Percentiles rank a stretch among this genome's conserved stretches.
phyloP scores from a whole-genome alignment of 2,888 invertebrate genomes.

The Didymodactylos carnosus region DNA sequence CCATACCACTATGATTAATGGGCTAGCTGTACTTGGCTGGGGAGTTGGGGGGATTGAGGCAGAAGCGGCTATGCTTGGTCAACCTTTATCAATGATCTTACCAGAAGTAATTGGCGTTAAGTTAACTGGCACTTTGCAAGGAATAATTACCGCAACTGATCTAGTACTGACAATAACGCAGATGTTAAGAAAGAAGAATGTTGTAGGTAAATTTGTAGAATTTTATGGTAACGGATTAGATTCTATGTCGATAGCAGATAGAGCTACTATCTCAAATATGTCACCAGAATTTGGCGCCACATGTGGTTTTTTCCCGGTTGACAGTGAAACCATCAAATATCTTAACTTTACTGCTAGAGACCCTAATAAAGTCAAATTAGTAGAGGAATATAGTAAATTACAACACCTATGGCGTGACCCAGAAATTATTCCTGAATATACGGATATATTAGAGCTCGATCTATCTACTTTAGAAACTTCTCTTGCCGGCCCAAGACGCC shows the following conservation, averaged over 20 bases:
- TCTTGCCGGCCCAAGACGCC: slow-evolving; percentile 85
- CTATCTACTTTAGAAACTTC: slow-evolving; percentile 70
- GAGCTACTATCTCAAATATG: slow-evolving; percentile 96
- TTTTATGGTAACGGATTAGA: slow-evolving; percentile 84
- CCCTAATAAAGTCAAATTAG: slow-evolving; percentile 46
- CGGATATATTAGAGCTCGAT: slow-evolving; percentile 62
- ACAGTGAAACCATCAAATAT: slow-evolving; percentile 55
- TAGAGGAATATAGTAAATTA: slow-evolving; percentile 59
- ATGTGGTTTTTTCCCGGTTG: slow-evolving; percentile 79
- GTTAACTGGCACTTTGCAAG: slow-evolving; percentile 56
- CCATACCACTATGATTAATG: slow-evolving; percentile 97
- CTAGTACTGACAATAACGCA: slow-evolving; percentile 87
- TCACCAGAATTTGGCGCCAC: slow-evolving; percentile 95
- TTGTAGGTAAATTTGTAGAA: slow-evolving; percentile 94
- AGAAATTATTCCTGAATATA: slow-evolving; percentile 59
- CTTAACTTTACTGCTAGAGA: slow-evolving; percentile 63
- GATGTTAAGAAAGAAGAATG: slow-evolving; percentile 72
- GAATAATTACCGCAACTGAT: slow-evolving; percentile 79
- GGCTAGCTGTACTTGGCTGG: slow-evolving; percentile 79
- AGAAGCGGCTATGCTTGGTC: slow-evolving; percentile 93
- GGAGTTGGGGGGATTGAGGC: slow-evolving; percentile 37
- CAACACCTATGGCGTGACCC: slow-evolving; percentile 55
- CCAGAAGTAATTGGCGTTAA: slow-evolving; percentile 81
- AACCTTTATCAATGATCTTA: slow-evolving; percentile 83
- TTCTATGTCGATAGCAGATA: slow-evolving; percentile 74